These are phyloP conservation scores for Centruroides vittatus DNA, from an alignment of 1,140 invertebrate species.

Conservation along the genomic window DNA sequence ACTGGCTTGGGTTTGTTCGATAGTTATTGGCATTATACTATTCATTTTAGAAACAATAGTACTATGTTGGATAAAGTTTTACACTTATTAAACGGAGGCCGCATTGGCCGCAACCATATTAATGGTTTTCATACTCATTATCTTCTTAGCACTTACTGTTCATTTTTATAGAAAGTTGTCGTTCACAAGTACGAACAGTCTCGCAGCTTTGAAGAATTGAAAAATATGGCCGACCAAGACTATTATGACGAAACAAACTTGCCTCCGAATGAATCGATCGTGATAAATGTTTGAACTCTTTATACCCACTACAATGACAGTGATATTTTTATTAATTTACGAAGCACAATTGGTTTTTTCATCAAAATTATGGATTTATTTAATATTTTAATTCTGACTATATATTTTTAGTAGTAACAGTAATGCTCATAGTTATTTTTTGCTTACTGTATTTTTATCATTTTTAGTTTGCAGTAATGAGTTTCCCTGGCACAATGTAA, in stretches of 20 bases:
- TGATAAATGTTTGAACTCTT: too few species aligned
- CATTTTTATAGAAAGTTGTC: constrained; percentile 86
- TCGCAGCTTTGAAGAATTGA: constrained; percentile 65
- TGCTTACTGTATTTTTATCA: too few species aligned
- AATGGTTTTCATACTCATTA: constrained; percentile 72
- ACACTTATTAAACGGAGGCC: constrained; percentile 13
- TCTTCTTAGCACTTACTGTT: constrained; percentile 81
- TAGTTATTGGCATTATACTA: constrained; percentile 75
- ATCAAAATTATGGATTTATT: too few species aligned
- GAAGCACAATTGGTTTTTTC: too few species aligned
- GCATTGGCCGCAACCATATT: constrained; percentile 43
- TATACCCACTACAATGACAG: too few species aligned
- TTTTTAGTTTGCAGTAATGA: too few species aligned
- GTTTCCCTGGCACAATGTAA: too few species aligned
- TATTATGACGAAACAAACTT: constrained; percentile 39
- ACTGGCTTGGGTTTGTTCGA: constrained; percentile 93
- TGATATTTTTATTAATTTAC: too few species aligned
- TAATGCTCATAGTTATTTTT: too few species aligned
- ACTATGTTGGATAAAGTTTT: constrained; percentile 56
- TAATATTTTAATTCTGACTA: too few species aligned
- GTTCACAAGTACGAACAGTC: constrained; percentile 78
- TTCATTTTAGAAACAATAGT: constrained; percentile 94
- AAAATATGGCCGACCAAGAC: constrained; percentile 28
- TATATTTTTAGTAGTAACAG: too few species aligned
- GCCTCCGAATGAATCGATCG: background rate